Conservation (phyloP, 64 coral and sea anemone species). For the Porites lutea region DNA sequence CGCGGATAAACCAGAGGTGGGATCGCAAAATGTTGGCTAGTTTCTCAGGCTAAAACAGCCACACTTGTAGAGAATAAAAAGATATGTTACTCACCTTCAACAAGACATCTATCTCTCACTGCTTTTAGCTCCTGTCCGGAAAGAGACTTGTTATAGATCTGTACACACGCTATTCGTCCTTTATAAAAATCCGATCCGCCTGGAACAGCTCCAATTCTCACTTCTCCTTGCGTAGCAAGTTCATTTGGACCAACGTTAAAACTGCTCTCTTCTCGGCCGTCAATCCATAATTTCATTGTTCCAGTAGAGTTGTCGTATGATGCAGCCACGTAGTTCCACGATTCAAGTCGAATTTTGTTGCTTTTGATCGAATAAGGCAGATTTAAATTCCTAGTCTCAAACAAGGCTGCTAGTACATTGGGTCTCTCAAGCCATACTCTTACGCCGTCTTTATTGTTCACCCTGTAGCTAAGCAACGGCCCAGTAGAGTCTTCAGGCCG, state of each 20-base stretch:
- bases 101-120: slow-evolving; percentile 11
- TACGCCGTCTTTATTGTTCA: slow-evolving; percentile 5
- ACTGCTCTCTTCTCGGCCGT: neutral
- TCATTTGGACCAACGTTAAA: neutral
- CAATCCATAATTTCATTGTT: slow-evolving; percentile 5
- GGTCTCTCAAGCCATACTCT: slow-evolving; percentile 11
- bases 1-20: no score
- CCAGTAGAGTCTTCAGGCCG: slow-evolving; percentile 27
- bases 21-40: no score
- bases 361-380: slow-evolving; percentile 11
- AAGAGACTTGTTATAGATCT: slow-evolving; percentile 28
- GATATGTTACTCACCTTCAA: neutral
- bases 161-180: slow-evolving; percentile 1
- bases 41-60: no score
- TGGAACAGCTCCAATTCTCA: neutral
- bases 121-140: neutral
- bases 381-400: neutral
- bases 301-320: slow-evolving; percentile 15
- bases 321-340: slow-evolving; percentile 32
- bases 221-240: slow-evolving; percentile 16
- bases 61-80: no score
- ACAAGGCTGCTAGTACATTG: neutral
- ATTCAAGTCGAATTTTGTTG: neutral
- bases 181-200: slow-evolving; percentile 23
- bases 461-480: slow-evolving; percentile 19